Conservation (phyloP, 2,113 vertebrate species). For the Plectropomus leopardus region DNA sequence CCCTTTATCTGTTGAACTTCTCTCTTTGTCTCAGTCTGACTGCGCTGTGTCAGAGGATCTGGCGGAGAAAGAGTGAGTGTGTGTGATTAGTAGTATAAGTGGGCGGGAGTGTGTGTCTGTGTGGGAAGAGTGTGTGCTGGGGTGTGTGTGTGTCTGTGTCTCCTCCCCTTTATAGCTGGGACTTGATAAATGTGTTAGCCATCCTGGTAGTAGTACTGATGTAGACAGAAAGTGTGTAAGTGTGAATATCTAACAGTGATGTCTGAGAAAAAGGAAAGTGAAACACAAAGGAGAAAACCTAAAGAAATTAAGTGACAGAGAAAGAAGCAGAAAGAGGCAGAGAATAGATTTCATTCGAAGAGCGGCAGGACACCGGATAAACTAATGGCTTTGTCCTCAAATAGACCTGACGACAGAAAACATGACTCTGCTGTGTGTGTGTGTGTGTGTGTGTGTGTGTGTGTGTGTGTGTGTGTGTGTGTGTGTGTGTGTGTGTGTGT, state of each 20-base stretch:
- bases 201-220: background rate
- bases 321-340: background rate
- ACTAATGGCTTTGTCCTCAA: conserved; percentile 23
- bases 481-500: conserved; percentile 30
- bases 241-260: conserved; percentile 1
- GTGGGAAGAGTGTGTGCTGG: conserved; percentile 53
- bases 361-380: conserved; percentile 9
- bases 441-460: conserved; percentile 24
- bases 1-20: conserved; percentile 63
- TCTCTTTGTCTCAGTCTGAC: conserved; percentile 56
- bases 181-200: conserved; percentile 20
- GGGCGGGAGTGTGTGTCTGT: conserved; percentile 73
- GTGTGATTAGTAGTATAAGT: conserved; percentile 77
- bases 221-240: conserved; percentile 17
- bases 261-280: background rate
- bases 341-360: conserved; percentile 29
- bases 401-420: conserved; percentile 28
- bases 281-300: background rate
- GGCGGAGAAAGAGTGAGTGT: conserved; percentile 62
- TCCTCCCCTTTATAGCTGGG: conserved; percentile 62
- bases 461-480: conserved; percentile 22
- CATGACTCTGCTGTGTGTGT: too few species aligned
- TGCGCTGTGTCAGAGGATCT: conserved; percentile 73
- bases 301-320: background rate
- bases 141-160: conserved; percentile 45